phyloP scores from a whole-genome alignment of 2,888 invertebrate species.

The Pocota personata region DNA sequence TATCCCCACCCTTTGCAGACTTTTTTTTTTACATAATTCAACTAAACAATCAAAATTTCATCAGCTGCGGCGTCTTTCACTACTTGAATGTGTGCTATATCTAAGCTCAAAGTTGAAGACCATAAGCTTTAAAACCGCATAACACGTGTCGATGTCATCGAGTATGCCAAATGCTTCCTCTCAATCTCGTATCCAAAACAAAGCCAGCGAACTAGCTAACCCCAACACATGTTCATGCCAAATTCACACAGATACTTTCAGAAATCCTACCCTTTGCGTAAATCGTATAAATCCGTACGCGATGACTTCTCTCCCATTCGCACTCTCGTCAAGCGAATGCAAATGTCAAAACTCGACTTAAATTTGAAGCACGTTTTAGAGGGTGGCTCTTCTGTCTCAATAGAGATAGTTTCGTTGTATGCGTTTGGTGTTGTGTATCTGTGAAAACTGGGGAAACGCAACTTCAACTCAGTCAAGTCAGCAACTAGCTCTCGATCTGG shows the following conservation, averaged over 20 bases:
- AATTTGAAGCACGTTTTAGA: conserved; percentile 28
- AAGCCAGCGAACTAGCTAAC: background rate
- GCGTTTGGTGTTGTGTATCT: conserved; percentile 31
- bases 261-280: background rate
- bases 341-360: conserved; percentile 44
- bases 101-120: background rate
- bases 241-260: conserved; percentile 30
- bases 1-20: background rate
- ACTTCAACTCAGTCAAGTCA: conserved; percentile 46
- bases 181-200: background rate
- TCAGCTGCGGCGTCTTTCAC: conserved; percentile 18
- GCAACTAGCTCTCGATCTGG: conserved; percentile 52
- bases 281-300: conserved; percentile 40
- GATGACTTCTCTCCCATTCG: background rate
- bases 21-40: background rate
- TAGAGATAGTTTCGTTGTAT: no score
- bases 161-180: conserved; percentile 14
- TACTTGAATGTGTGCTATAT: background rate
- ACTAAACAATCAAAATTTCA: background rate
- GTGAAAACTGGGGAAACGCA: conserved; percentile 52
- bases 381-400: background rate
- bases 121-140: conserved; percentile 25
- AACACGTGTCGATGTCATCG: conserved; percentile 51
- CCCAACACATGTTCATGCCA: background rate
- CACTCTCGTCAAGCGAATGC: background rate